Evolutionary conservation across 2,113 vertebrate genomes (phyloP).

Genomic region (Podocnemis expansa): DNA sequence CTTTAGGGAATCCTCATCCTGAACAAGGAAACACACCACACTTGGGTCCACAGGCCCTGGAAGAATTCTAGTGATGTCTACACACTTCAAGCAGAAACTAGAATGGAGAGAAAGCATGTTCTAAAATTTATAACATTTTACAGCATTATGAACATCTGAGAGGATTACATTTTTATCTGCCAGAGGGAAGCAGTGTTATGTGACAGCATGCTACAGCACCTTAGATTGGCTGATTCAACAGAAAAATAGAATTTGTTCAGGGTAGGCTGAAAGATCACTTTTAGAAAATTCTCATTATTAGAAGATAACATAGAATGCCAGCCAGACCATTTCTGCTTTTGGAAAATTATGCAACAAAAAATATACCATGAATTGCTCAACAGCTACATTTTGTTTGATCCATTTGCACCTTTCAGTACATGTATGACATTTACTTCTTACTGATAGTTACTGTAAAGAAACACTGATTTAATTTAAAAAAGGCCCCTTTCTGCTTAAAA

Average conservation of each 20-base stretch:
- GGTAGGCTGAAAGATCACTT: too few relatives aligned
- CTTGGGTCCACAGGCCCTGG: too few relatives aligned
- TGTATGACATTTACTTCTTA: background rate
- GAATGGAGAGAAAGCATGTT: background rate
- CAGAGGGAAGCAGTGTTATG: background rate
- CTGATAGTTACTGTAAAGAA: background rate
- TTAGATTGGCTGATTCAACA: background rate
- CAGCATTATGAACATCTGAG: background rate
- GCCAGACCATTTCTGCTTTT: too few relatives aligned
- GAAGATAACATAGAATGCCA: too few relatives aligned
- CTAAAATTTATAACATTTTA: background rate
- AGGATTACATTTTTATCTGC: background rate
- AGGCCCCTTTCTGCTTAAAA: background rate
- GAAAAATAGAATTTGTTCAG: background rate
- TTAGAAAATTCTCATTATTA: background rate
- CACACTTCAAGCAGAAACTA: background rate
- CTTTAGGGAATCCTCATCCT: background rate
- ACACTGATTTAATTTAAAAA: background rate
- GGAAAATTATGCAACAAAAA: background rate
- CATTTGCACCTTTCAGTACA: background rate
- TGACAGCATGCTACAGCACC: background rate
- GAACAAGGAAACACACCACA: accelerated
- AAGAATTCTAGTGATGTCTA: background rate
- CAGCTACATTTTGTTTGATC: background rate
- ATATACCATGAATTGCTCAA: background rate